phyloP scores from a whole-genome alignment of 2,797 vertebrate genomes.

The Numenius phaeopus region DNA sequence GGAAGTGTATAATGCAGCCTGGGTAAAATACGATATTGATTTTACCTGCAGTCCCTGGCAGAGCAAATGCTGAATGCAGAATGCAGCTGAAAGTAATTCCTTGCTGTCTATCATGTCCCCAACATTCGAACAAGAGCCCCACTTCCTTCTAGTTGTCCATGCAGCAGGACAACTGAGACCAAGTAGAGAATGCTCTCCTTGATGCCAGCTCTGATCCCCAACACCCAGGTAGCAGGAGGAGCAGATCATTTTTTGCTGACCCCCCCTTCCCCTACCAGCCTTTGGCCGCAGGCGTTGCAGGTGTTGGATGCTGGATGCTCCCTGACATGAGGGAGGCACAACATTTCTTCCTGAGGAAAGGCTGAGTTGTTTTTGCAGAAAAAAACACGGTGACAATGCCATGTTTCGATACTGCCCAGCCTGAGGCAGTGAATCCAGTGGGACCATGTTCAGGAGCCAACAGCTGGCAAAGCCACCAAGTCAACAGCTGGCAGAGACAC shows the following conservation, averaged over 20 bases:
- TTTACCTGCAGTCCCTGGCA: not conserved
- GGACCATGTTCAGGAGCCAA: not conserved
- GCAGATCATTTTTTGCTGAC: not conserved
- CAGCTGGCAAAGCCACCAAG: not conserved
- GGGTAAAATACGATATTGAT: not conserved
- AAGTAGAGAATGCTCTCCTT: not conserved
- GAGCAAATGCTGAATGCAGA: not conserved
- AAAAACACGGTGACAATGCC: rapidly evolving
- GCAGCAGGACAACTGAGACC: not conserved
- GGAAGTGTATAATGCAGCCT: not conserved
- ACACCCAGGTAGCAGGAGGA: not conserved
- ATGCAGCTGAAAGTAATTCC: not conserved
- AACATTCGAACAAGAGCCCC: not conserved
- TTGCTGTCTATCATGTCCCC: not conserved
- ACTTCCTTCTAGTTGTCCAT: not conserved
- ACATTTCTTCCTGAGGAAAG: rapidly evolving
- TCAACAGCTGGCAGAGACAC: not conserved
- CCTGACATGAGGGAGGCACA: not conserved
- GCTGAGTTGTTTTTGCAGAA: not conserved
- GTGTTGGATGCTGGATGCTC: not conserved
- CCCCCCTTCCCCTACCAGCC: not conserved
- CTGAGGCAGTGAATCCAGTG: not conserved
- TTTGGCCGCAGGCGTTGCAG: rapidly evolving
- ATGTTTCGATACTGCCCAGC: rapidly evolving
- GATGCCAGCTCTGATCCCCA: not conserved